Base-by-base conservation (phyloP, 2,797 vertebrate genomes). In the Pseudochaenichthys georgianus region DNA sequence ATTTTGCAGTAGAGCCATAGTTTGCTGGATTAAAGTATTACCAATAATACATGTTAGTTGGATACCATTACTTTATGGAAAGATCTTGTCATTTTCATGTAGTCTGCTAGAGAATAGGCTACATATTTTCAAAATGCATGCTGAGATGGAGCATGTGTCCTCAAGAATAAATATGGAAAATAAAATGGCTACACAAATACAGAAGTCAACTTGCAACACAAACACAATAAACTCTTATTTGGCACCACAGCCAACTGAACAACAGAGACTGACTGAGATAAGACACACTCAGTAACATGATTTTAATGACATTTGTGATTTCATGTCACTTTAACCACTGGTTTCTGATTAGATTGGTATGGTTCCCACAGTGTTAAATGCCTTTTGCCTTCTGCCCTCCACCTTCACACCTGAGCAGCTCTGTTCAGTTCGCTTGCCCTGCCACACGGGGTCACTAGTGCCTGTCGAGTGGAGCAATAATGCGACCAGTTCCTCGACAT, bases 381-480 rank as follows among this genome's bases (percentile, higher is more conserved):
- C 58, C 12, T 42, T 0, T 4, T 16, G 21, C 23, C 5, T 47
- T 31, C 38, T 60, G 52, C 57, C 12, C 47, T 63, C 41, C 46
- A n/a, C 53, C 23, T 55, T 23, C 42, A 59, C 47, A 43, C 42
- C 6, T 41, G 6, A 54, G 23, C 45, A 3, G 45, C 19, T 16
- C 61, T 12, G 64, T 38, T 67, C 69, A 78, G 60, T 80, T 75
- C 64, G 8, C 8, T 13, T 48, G 5, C 9, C 5, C 0, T 3
- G 28, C 90, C 95, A 90, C 93, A 89, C 66, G 93, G 92, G 92
- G 94, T 87, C 94, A 87, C 91, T 92, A 61, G 88, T 88, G 92
- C 81, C 91, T 81, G 82, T 83, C 76, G 63, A 81, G 89, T 84
- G 74, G 70, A 66, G 80, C 75, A 48, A 28, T 75, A 70, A 50